These are phyloP conservation scores for Burhinus oedicnemus DNA, from an alignment of 2,113 vertebrate species.

Conservation along the genomic window DNA sequence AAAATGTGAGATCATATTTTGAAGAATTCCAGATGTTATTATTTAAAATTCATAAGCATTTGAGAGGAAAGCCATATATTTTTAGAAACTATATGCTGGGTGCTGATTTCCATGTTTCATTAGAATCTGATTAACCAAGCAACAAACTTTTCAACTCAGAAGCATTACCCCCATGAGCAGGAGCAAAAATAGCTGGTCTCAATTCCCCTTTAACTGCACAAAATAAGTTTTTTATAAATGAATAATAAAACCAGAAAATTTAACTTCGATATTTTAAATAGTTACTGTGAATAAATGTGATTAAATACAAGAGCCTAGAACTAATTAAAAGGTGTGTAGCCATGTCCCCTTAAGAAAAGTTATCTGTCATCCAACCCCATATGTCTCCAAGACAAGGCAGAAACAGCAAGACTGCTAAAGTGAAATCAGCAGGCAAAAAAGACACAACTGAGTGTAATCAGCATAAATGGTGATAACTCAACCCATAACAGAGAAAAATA, in stretches of 20 bases:
- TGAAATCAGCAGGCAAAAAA: conserved; percentile 63
- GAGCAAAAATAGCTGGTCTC: neutral
- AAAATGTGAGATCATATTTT: neutral
- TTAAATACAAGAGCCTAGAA: conserved; percentile 1
- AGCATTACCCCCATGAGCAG: neutral
- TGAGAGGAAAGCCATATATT: neutral
- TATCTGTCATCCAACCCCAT: conserved; percentile 37
- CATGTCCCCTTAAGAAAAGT: conserved; percentile 38
- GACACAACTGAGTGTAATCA: conserved; percentile 51
- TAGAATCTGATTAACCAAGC: neutral
- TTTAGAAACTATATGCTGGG: neutral
- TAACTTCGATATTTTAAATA: neutral
- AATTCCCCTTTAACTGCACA: neutral
- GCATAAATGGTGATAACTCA: conserved; percentile 53
- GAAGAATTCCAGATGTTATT: neutral
- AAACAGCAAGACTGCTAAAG: conserved; percentile 58
- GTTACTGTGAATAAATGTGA: neutral
- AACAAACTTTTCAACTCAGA: neutral
- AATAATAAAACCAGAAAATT: neutral
- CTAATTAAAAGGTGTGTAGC: conserved; percentile 39
- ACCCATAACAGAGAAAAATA: conserved; percentile 50
- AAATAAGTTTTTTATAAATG: neutral
- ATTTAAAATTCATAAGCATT: neutral
- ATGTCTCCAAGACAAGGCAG: conserved; percentile 57
- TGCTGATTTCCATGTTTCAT: neutral